phyloP scores from a whole-genome alignment of 1,140 invertebrate genomes.

The Probaryconus sp. region DNA sequence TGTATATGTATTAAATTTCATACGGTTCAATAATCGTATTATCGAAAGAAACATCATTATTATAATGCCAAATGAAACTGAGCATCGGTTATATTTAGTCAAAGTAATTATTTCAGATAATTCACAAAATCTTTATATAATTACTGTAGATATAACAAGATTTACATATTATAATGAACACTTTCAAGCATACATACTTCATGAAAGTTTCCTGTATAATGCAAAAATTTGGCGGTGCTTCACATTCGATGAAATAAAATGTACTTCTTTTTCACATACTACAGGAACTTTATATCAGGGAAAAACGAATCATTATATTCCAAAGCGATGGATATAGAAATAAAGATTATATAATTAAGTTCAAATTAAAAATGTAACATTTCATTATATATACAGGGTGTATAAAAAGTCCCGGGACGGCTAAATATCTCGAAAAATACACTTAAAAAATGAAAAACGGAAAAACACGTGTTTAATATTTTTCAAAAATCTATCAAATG shows the following conservation, averaged over 20 bases:
- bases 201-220: background rate
- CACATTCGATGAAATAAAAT: background rate
- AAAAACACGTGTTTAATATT: too few species aligned
- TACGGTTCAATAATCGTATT: slow-evolving; percentile 1
- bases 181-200: slow-evolving; percentile 8
- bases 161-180: slow-evolving; percentile 23
- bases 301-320: background rate
- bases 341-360: too few species aligned
- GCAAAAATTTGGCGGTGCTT: slow-evolving; percentile 1
- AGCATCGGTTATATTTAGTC: background rate
- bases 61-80: slow-evolving; percentile 3
- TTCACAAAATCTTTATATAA: background rate
- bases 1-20: background rate
- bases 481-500: too few species aligned
- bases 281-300: too few species aligned
- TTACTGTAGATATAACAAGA: slow-evolving; percentile 6
- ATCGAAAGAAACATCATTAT: slow-evolving; percentile 9
- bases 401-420: too few species aligned
- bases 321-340: slow-evolving; percentile 10
- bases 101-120: background rate
- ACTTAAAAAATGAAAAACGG: too few species aligned
- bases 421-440: too few species aligned
- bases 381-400: too few species aligned
- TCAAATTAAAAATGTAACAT: too few species aligned
- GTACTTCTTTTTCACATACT: slow-evolving; percentile 1